Evolutionary conservation across 2,797 vertebrate species (phyloP).

Genomic region (Aplochiton taeniatus): DNA sequence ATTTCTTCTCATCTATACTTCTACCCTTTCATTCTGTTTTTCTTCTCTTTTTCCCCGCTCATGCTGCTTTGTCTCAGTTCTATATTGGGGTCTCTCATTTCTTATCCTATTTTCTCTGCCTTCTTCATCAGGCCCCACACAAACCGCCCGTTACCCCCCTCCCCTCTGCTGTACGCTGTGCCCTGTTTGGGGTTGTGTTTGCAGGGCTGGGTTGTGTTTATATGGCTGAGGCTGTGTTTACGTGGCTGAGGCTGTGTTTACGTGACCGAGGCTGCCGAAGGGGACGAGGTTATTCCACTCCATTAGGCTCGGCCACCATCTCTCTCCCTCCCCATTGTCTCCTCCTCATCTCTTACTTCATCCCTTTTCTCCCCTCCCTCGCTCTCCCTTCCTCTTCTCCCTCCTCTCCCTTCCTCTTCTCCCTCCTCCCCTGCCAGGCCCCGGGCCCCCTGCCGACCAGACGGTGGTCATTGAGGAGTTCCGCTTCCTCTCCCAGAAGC

Average conservation of each 20-base stretch:
- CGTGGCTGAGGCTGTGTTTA: neutral
- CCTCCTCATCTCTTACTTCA: constrained; percentile 6
- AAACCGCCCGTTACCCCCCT: too few species aligned
- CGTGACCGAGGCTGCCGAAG: neutral
- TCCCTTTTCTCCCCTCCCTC: neutral
- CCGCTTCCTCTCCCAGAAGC: constrained; percentile 91
- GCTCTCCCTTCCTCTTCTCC: constrained; percentile 15
- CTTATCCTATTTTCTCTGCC: too few species aligned
- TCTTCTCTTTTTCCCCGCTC: too few species aligned
- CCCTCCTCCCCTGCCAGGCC: constrained; percentile 65
- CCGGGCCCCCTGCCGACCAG: constrained; percentile 86
- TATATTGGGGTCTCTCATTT: too few species aligned
- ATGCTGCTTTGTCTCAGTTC: too few species aligned
- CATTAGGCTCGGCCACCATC: neutral
- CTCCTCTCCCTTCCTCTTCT: neutral
- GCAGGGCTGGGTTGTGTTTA: neutral
- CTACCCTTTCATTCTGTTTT: too few species aligned
- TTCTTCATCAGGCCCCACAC: too few species aligned
- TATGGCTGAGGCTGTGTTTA: neutral
- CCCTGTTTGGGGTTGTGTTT: neutral
- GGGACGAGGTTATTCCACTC: neutral
- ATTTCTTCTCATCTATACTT: too few species aligned
- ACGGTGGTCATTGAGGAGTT: constrained; percentile 90
- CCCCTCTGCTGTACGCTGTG: neutral
- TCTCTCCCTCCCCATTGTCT: constrained; percentile 6